Conservation (phyloP, 2,888 invertebrate species). For the Gastrophysa polygoni region DNA sequence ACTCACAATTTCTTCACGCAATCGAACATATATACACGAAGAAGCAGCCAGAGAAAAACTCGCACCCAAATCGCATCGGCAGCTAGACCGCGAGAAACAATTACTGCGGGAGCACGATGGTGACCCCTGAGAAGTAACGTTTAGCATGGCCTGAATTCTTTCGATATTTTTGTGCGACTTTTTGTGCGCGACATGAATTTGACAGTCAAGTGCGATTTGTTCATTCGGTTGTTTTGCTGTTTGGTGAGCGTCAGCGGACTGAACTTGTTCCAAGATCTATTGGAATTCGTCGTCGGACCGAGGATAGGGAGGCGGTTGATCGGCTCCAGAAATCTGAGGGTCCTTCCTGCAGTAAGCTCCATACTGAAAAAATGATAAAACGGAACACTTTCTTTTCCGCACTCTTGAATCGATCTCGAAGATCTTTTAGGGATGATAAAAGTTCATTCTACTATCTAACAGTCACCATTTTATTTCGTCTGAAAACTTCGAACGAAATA, state of each 20-base stretch:
- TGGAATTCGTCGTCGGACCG: conserved; percentile 16
- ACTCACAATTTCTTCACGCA: background rate
- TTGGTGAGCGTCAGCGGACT: conserved; percentile 9
- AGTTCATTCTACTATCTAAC: no score
- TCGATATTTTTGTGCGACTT: background rate
- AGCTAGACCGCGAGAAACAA: background rate
- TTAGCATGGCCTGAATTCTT: conserved; percentile 11
- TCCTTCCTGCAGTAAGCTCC: conserved; percentile 7
- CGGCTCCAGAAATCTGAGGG: background rate
- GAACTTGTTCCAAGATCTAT: conserved; percentile 1
- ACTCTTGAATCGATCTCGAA: no score
- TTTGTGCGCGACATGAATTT: conserved; percentile 17
- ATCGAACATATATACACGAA: background rate
- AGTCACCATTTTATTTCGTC: no score
- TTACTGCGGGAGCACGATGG: background rate
- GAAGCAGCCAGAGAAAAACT: conserved; percentile 5
- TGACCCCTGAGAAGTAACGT: background rate
- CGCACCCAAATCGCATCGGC: conserved; percentile 1
- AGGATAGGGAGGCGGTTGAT: conserved; percentile 3
- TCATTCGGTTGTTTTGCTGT: conserved; percentile 1
- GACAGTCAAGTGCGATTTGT: background rate
- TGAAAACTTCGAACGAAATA: no score
- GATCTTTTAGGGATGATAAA: no score
- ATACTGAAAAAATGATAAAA: background rate
- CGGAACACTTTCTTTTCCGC: no score